Conservation (phyloP, 2,113 vertebrate genomes). For the Sinocyclocheilus maitianheensis region DNA sequence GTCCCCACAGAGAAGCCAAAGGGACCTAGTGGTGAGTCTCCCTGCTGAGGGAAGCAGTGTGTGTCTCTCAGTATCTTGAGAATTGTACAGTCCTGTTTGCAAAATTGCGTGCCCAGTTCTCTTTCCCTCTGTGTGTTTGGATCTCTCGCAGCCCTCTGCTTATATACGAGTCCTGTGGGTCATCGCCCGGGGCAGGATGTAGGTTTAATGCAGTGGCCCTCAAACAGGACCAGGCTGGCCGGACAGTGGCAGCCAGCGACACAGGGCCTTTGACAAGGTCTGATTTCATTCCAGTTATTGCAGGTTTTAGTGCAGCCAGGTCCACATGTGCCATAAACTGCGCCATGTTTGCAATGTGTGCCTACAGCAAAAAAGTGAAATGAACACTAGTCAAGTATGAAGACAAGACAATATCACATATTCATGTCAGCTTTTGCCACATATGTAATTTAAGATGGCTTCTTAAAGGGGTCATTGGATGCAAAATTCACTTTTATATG, state of each 20-base stretch:
- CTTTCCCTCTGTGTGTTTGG: slow-evolving; percentile 45
- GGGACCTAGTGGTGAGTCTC: neutral
- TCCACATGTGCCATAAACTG: slow-evolving; percentile 95
- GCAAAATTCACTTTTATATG: too few species aligned
- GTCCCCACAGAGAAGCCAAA: neutral
- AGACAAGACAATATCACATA: neutral
- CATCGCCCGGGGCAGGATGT: slow-evolving; percentile 92
- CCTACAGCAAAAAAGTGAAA: slow-evolving; percentile 66
- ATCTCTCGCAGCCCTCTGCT: slow-evolving; percentile 52
- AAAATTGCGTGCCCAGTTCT: slow-evolving; percentile 49
- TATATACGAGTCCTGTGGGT: slow-evolving; percentile 67
- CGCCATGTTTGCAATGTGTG: slow-evolving; percentile 91
- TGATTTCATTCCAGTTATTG: slow-evolving; percentile 98
- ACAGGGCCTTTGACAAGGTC: slow-evolving; percentile 88
- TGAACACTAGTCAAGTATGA: neutral
- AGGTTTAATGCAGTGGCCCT: slow-evolving; percentile 93
- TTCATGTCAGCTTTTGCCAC: neutral
- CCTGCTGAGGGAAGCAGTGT: neutral
- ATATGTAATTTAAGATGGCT: neutral
- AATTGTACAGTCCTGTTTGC: slow-evolving; percentile 63
- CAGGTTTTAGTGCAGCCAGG: slow-evolving; percentile 94
- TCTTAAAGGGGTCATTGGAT: too few species aligned
- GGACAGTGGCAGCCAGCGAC: slow-evolving; percentile 96
- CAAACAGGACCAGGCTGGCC: slow-evolving; percentile 88
- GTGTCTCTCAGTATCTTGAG: neutral